These are phyloP conservation scores for Acleris cristana DNA, from an alignment of 2,888 invertebrate genomes.

Conservation along the genomic window DNA sequence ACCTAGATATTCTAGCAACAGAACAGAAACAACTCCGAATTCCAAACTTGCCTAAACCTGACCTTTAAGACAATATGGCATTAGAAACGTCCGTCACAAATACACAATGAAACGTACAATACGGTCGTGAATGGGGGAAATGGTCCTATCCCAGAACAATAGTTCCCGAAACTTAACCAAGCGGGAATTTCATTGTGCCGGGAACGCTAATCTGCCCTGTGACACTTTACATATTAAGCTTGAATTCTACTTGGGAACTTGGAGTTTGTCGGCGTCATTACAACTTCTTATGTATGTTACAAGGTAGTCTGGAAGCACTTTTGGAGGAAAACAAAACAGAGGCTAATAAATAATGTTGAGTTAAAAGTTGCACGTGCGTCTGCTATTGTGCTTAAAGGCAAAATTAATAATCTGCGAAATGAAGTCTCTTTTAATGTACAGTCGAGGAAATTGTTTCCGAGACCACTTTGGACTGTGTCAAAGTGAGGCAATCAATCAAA, in stretches of 20 bases:
- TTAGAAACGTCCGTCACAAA: constrained; percentile 33
- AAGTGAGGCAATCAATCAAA: too few relatives aligned
- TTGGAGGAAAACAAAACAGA: constrained; percentile 1
- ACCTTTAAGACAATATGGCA: constrained; percentile 33
- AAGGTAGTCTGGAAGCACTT: constrained; percentile 4
- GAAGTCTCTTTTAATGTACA: too few relatives aligned
- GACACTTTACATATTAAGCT: constrained; percentile 69
- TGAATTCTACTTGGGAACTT: constrained; percentile 49
- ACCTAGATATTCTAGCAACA: too few relatives aligned
- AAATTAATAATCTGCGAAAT: too few relatives aligned
- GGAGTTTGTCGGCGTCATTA: constrained; percentile 29
- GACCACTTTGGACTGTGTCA: too few relatives aligned
- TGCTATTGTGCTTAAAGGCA: neutral
- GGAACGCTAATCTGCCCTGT: constrained; percentile 60
- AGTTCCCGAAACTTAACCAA: constrained; percentile 47
- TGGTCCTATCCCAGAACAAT: constrained; percentile 34
- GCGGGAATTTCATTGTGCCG: constrained; percentile 57
- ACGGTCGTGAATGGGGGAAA: constrained; percentile 30
- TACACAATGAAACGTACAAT: constrained; percentile 31
- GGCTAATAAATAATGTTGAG: neutral
- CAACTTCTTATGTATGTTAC: constrained; percentile 23
- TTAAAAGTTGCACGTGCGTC: neutral
- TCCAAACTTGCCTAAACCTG: constrained; percentile 43
- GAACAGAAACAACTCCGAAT: neutral
- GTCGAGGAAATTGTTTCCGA: too few relatives aligned